Conservation (phyloP, 1,140 invertebrate species). For the Wasmannia auropunctata region DNA sequence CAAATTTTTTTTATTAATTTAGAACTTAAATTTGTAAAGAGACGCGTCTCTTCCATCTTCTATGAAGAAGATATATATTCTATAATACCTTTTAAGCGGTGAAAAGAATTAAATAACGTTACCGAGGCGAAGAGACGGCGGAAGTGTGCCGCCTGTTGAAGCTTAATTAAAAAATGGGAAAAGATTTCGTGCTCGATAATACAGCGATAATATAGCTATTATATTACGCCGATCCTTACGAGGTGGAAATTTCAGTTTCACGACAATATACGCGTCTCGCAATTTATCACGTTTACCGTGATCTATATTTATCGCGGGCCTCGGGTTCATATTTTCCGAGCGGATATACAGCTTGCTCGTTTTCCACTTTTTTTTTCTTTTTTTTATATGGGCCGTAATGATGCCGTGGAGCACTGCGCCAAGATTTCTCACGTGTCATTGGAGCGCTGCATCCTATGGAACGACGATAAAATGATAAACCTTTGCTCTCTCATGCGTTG, state of each 20-base stretch:
- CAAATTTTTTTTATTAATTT: neutral
- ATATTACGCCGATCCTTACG: conserved; percentile 21
- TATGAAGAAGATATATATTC: neutral
- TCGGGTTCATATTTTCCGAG: conserved; percentile 43
- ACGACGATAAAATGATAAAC: conserved; percentile 70
- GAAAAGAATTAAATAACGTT: neutral
- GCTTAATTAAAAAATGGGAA: conserved; percentile 15
- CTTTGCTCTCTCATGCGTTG: conserved; percentile 63
- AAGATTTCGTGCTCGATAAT: neutral
- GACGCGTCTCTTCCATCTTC: neutral
- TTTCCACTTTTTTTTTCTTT: conserved; percentile 25
- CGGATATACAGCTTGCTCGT: conserved; percentile 30
- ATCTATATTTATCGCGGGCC: conserved; percentile 49
- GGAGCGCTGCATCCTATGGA: conserved; percentile 21
- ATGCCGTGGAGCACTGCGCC: conserved; percentile 35
- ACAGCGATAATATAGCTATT: conserved; percentile 1
- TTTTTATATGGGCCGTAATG: conserved; percentile 45
- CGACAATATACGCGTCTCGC: conserved; percentile 20
- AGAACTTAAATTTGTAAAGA: neutral
- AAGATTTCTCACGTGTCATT: conserved; percentile 69
- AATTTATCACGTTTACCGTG: conserved; percentile 39
- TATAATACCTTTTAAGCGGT: neutral
- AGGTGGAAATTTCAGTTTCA: conserved; percentile 11
- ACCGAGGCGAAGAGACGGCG: neutral
- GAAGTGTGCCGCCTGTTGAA: neutral